Evolutionary conservation across 2,797 vertebrate species (phyloP).

Genomic region (Smutsia gigantea): DNA sequence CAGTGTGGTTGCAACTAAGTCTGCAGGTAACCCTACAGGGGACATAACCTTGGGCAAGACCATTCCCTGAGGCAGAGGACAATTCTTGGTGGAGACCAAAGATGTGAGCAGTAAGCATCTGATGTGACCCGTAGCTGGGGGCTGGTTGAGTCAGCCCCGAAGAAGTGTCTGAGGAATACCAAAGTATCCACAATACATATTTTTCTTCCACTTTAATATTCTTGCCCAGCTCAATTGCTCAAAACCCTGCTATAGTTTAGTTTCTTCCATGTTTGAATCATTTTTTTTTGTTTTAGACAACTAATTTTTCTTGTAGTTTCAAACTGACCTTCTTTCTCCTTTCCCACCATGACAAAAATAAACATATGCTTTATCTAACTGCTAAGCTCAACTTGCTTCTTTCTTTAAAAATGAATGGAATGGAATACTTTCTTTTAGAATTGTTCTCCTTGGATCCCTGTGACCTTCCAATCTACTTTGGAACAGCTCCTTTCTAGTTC

Average conservation of each 20-base stretch:
- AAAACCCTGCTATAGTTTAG: background rate
- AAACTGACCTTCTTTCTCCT: conserved; percentile 2
- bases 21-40: background rate
- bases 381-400: conserved; percentile 19
- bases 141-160: background rate
- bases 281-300: background rate
- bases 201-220: background rate
- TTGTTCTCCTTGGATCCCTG: background rate
- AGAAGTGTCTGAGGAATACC: background rate
- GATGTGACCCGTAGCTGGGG: background rate
- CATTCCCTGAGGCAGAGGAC: background rate
- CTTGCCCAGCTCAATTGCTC: background rate
- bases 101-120: background rate
- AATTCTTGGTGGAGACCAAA: background rate
- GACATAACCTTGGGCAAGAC: background rate
- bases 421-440: background rate
- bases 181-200: background rate
- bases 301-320: conserved; percentile 42
- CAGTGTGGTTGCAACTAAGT: background rate
- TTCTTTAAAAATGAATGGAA: conserved; percentile 45
- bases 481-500: background rate
- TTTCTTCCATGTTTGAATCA: conserved; percentile 38
- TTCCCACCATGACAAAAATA: conserved; percentile 33
- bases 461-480: background rate
- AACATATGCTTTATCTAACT: conserved; percentile 50